Evolutionary conservation across 2,113 vertebrate genomes (phyloP).

Genomic region (Aptenodytes patagonicus): DNA sequence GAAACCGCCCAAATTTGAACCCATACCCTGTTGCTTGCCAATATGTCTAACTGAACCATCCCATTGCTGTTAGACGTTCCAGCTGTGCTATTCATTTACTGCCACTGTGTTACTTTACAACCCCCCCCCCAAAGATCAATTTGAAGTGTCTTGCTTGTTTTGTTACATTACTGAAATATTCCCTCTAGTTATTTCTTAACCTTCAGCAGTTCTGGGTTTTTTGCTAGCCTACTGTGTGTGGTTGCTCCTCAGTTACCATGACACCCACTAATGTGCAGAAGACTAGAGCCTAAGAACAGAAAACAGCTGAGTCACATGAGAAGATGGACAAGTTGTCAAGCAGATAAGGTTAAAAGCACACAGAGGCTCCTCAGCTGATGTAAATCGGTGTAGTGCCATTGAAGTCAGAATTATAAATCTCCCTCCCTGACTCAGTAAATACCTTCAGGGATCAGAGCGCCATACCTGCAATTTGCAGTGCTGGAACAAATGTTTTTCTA

Average conservation of each 20-base stretch:
- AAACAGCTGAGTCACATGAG: background rate
- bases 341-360: background rate
- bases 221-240: background rate
- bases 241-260: conserved; percentile 22
- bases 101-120: background rate
- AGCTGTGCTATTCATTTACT: background rate
- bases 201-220: background rate
- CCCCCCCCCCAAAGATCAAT: background rate
- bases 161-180: background rate
- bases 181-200: background rate
- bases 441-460: background rate
- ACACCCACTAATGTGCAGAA: background rate
- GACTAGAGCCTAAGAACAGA: background rate
- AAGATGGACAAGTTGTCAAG: conserved; percentile 15
- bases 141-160: background rate
- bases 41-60: background rate
- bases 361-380: background rate
- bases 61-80: background rate
- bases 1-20: background rate
- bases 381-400: background rate
- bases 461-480: background rate
- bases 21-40: background rate
- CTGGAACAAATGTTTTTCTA: background rate
- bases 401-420: background rate
- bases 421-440: background rate